Percentiles rank a stretch among this genome's conserved stretches.
Evolutionary conservation across 2,888 invertebrate genomes (phyloP).

Genomic region (Ochropleura plecta): DNA sequence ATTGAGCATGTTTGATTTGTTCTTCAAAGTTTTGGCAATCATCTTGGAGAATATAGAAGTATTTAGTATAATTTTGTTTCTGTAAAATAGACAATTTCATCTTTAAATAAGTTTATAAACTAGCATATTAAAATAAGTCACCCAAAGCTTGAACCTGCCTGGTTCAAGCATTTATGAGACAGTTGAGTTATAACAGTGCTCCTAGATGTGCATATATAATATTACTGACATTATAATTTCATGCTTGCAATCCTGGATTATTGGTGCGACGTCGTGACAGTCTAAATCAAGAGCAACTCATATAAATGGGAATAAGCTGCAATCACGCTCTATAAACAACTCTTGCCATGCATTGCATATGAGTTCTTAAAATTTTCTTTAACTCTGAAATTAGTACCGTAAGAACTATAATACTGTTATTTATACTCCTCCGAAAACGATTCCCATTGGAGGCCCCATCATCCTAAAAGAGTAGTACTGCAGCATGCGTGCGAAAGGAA

Average conservation of each 20-base stretch:
- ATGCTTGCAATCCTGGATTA: background rate
- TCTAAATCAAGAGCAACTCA: background rate
- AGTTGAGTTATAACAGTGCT: no score
- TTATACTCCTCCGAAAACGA: slow-evolving; percentile 46
- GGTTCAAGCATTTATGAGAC: no score
- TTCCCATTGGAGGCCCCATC: slow-evolving; percentile 52
- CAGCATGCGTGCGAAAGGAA: slow-evolving; percentile 65
- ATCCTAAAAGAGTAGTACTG: slow-evolving; percentile 48
- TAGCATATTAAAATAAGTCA: no score
- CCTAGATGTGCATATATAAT: no score
- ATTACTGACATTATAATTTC: no score
- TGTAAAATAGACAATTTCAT: no score
- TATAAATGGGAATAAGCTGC: background rate
- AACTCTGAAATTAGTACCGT: slow-evolving; percentile 29
- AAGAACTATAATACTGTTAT: slow-evolving; percentile 56
- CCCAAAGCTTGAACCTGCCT: no score
- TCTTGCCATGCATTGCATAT: slow-evolving; percentile 1
- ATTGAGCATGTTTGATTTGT: slow-evolving; percentile 10
- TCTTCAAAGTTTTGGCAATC: slow-evolving; percentile 11
- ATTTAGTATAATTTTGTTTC: background rate
- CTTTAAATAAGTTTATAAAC: no score
- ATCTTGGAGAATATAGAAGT: background rate
- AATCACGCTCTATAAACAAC: slow-evolving; percentile 1
- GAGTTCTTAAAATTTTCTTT: background rate
- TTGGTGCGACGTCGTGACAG: background rate